These are phyloP conservation scores for Leptinotarsa tumamoca DNA, from an alignment of 2,888 invertebrate genomes.

Conservation along the genomic window DNA sequence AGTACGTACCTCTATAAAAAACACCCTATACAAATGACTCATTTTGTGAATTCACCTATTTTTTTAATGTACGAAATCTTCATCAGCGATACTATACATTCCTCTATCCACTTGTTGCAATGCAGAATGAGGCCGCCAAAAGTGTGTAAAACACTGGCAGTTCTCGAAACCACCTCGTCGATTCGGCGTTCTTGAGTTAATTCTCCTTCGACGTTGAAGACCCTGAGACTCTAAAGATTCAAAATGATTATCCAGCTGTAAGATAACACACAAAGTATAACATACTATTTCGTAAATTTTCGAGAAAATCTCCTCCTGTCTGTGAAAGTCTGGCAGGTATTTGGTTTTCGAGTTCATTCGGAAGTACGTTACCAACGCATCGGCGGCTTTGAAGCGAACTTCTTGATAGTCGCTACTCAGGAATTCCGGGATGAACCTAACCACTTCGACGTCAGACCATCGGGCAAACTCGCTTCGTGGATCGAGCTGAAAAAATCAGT, in stretches of 20 bases:
- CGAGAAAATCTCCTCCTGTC: constrained; percentile 58
- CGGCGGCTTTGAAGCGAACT: constrained; percentile 64
- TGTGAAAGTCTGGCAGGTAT: constrained; percentile 48
- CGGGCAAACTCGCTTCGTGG: constrained; percentile 52
- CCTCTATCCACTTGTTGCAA: constrained; percentile 69
- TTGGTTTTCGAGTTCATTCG: constrained; percentile 46
- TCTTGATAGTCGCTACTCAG: constrained; percentile 63
- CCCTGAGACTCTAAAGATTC: constrained; percentile 52
- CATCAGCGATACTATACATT: constrained; percentile 70
- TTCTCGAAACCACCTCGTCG: constrained; percentile 73
- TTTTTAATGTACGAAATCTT: constrained; percentile 69
- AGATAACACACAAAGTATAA: constrained; percentile 1
- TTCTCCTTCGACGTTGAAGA: constrained; percentile 65
- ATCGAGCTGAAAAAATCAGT: constrained; percentile 52
- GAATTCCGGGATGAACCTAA: constrained; percentile 57
- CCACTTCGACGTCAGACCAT: constrained; percentile 53
- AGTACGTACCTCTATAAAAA: neutral
- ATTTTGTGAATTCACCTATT: constrained; percentile 44
- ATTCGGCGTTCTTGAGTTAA: constrained; percentile 65
- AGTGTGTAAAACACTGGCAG: constrained; percentile 71
- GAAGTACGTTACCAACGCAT: constrained; percentile 62
- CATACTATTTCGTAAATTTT: constrained; percentile 57
- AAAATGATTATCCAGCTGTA: constrained; percentile 1
- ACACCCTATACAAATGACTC: neutral
- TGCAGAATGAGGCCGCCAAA: constrained; percentile 69